Base-by-base conservation (phyloP, 2,888 invertebrate genomes). In the Chydorus sphaericus region DNA sequence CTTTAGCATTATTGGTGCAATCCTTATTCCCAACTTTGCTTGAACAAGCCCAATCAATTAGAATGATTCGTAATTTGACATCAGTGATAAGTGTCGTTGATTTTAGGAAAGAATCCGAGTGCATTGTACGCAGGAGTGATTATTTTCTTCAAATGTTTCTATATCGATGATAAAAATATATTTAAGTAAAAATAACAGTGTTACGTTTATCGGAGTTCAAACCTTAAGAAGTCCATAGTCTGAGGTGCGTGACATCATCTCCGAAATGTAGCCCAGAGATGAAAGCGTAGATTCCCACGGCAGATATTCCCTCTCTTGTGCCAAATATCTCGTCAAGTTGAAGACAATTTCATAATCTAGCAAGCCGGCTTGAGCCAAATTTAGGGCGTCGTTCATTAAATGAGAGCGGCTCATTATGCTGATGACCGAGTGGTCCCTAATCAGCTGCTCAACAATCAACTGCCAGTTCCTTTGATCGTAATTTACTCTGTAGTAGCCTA, bases 201-300 rank as follows among this genome's bases (percentile, higher is more conserved):
- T 33, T 8, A 33, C 14, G 33, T 10, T 33, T 8, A 33, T 14
- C 14, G 44, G n/a, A n/a, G n/a, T n/a, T n/a, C n/a, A 85, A 44
- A 76, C 75, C 86, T 80, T 80, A 61, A 80, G 77, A 60, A 76
- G 72, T 63, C 82, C 79, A 65, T 81, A 83, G 60, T 78, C 75
- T 1, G 75, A 76, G 29, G 81, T 82, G 60, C 82, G 82, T 14
- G 82, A 77, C 57, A 90, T 73, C 87, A 89, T 89, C 1, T 77
- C 76, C 62, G 86, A 81, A 51, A 92, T 75, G 66, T 84, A 91
- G 30, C 78, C 79, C 54, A 92, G 74, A 23, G 82, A 82, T 1
- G 77, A 78, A 10, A 89, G 72, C 0, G 88, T 88, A 1, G 89
- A 77, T 66, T 82, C 82, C 92, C 91, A 93, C 0, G 92, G 91